A percentile compares a stretch with the other conserved stretches of the same genome.
These are phyloP conservation scores for Sceliomorpha sp. DNA, from an alignment of 2,888 invertebrate genomes.

Conservation along the genomic window DNA sequence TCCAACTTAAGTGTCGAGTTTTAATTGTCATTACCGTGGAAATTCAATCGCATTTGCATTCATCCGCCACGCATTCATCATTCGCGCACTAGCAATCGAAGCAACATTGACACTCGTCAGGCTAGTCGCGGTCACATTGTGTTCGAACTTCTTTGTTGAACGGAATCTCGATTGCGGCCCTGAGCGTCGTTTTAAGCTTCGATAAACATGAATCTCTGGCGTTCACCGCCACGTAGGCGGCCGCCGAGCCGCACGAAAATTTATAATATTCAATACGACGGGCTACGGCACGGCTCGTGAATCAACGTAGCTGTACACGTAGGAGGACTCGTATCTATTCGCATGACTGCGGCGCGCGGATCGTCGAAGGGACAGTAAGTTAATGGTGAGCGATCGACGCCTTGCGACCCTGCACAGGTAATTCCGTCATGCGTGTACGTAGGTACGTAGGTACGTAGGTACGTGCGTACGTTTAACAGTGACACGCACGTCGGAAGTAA, in stretches of 20 bases:
- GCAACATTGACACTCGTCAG: background rate
- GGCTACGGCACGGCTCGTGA: slow-evolving; percentile 20
- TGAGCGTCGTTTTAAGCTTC: slow-evolving; percentile 13
- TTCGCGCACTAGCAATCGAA: background rate
- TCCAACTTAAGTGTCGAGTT: too few relatives aligned
- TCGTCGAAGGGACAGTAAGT: slow-evolving; percentile 56
- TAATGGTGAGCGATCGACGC: slow-evolving; percentile 51
- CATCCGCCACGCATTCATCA: background rate
- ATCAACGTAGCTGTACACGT: slow-evolving; percentile 32
- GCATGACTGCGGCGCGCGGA: slow-evolving; percentile 6
- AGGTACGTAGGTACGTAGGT: slow-evolving; percentile 43
- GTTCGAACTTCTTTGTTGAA: background rate
- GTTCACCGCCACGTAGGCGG: slow-evolving; percentile 24
- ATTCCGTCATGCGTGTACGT: slow-evolving; percentile 44
- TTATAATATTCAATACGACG: slow-evolving; percentile 29
- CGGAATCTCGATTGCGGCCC: slow-evolving; percentile 2
- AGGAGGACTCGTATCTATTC: slow-evolving; percentile 24
- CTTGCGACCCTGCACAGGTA: slow-evolving; percentile 45
- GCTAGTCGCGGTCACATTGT: background rate
- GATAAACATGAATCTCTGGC: slow-evolving; percentile 23
- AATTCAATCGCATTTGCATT: background rate
- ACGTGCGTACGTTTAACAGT: slow-evolving; percentile 41
- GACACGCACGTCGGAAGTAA: slow-evolving; percentile 57
- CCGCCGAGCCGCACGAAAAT: slow-evolving; percentile 18
- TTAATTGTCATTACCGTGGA: background rate